Evolutionary conservation across 2,113 vertebrate genomes (phyloP).

Genomic region (Eclectus roratus): DNA sequence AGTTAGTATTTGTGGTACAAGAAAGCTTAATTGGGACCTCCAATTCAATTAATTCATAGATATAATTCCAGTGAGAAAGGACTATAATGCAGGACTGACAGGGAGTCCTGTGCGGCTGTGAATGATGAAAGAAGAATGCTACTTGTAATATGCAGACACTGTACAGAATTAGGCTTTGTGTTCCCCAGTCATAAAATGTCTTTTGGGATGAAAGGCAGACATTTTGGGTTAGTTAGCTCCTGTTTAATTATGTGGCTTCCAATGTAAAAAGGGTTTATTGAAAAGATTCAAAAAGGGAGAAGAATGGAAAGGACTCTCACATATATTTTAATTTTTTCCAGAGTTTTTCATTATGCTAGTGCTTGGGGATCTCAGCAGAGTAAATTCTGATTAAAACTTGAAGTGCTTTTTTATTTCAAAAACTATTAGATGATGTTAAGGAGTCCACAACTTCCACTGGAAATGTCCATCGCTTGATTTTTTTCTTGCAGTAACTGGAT

Average conservation of each 20-base stretch:
- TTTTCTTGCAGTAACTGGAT: neutral
- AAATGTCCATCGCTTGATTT: neutral
- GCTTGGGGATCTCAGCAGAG: neutral
- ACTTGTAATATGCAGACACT: conserved; percentile 38
- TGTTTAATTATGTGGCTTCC: conserved; percentile 43
- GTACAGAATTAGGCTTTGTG: conserved; percentile 54
- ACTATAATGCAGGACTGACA: neutral
- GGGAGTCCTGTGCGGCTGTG: neutral
- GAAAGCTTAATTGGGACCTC: conserved; percentile 43
- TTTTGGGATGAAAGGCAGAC: conserved; percentile 46
- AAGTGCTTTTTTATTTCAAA: conserved; percentile 5
- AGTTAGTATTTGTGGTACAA: conserved; percentile 21
- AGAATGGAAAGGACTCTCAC: neutral
- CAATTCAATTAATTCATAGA: conserved; percentile 48
- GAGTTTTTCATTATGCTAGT: neutral
- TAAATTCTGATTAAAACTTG: neutral
- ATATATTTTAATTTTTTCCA: neutral
- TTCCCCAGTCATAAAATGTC: conserved; percentile 25
- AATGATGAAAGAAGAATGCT: conserved; percentile 47
- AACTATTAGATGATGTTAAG: neutral
- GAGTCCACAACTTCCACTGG: neutral
- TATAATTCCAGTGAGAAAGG: conserved; percentile 33
- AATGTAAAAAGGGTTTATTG: conserved; percentile 30
- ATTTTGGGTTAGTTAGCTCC: conserved; percentile 36
- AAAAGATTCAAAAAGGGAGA: conserved; percentile 9